These are phyloP conservation scores for Abramis brama DNA, from an alignment of 2,113 vertebrate genomes.

Conservation along the genomic window DNA sequence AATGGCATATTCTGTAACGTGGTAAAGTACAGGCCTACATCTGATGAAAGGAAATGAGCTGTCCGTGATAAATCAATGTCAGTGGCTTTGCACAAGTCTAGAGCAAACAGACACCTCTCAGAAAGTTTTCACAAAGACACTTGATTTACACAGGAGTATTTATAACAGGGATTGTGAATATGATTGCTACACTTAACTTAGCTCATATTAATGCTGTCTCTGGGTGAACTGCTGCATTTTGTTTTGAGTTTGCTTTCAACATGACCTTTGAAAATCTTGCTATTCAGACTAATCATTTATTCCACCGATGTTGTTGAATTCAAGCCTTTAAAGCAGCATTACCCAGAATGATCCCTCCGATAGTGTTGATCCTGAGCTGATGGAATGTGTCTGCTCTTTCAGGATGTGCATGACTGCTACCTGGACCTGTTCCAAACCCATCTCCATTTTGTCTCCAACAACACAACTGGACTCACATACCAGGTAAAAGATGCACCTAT, in stretches of 20 bases:
- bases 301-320: slow-evolving; percentile 23
- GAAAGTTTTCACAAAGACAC: neutral
- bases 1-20: neutral
- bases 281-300: slow-evolving; percentile 26
- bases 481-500: slow-evolving; percentile 77
- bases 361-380: slow-evolving; percentile 37
- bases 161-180: neutral
- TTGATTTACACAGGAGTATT: neutral
- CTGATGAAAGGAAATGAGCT: slow-evolving; percentile 51
- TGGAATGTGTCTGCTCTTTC: slow-evolving; percentile 38
- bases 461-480: slow-evolving; percentile 84
- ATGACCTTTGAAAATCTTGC: slow-evolving; percentile 1
- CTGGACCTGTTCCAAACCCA: slow-evolving; percentile 92
- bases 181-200: neutral
- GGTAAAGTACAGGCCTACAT: slow-evolving; percentile 27
- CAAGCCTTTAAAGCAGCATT: slow-evolving; percentile 9
- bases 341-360: slow-evolving; percentile 13
- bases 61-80: slow-evolving; percentile 33
- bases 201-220: neutral
- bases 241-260: neutral
- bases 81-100: neutral
- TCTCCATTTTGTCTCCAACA: slow-evolving; percentile 91
- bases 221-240: neutral
- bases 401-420: slow-evolving; percentile 92
- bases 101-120: slow-evolving; percentile 5